Conservation (phyloP, 2,888 invertebrate genomes). For the Operophtera brumata region DNA sequence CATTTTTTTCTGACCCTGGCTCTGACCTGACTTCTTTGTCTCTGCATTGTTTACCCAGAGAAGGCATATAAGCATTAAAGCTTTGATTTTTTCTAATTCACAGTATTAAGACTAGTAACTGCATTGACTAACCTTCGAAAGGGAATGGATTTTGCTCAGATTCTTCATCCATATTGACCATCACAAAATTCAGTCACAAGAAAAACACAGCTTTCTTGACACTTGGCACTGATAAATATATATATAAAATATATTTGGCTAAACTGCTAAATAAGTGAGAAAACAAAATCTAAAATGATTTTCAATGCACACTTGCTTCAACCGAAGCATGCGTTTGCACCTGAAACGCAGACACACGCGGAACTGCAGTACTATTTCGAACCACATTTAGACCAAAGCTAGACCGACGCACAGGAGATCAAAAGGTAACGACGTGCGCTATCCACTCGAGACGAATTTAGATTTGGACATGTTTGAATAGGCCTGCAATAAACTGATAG, state of each 20-base stretch:
- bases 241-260: neutral
- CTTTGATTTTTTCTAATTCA: too few relatives aligned
- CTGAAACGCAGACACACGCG: slow-evolving; percentile 69
- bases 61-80: too few relatives aligned
- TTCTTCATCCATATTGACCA: slow-evolving; percentile 10
- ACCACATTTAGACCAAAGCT: slow-evolving; percentile 71
- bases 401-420: slow-evolving; percentile 68
- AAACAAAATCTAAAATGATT: slow-evolving; percentile 3
- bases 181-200: neutral
- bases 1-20: neutral
- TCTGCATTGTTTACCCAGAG: too few relatives aligned
- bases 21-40: too few relatives aligned
- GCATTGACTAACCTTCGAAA: slow-evolving; percentile 7
- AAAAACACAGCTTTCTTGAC: neutral
- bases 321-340: slow-evolving; percentile 62
- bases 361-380: slow-evolving; percentile 71
- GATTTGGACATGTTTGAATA: neutral
- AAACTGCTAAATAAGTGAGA: neutral
- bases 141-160: neutral
- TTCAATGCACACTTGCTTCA: slow-evolving; percentile 33
- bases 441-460: slow-evolving; percentile 37
- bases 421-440: slow-evolving; percentile 61
- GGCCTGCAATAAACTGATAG: neutral
- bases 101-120: too few relatives aligned
- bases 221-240: neutral